Evolutionary conservation across 2,113 vertebrate species (phyloP).

Genomic region (Cyanocitta stelleri): DNA sequence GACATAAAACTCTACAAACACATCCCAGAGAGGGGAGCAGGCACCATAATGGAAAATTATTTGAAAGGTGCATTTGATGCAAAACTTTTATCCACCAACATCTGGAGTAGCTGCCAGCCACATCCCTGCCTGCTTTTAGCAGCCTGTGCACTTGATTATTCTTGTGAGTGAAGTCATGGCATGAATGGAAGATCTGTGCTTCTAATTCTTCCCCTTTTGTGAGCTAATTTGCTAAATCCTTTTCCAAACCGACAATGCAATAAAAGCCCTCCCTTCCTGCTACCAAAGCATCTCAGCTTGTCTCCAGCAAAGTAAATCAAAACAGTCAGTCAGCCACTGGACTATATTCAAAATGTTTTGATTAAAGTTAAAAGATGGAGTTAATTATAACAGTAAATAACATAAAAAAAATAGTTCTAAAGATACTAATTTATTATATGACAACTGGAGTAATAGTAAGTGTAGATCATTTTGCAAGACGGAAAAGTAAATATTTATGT

Average conservation of each 20-base stretch:
- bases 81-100: neutral
- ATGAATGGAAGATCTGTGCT: neutral
- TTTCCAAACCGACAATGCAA: neutral
- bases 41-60: neutral
- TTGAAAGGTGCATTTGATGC: neutral
- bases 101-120: neutral
- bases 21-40: accelerated
- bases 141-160: neutral
- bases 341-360: neutral
- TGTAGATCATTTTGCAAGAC: neutral
- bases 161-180: neutral
- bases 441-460: neutral
- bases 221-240: neutral
- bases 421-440: neutral
- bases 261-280: neutral
- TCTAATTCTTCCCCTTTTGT: neutral
- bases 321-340: neutral
- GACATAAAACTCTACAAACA: neutral
- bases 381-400: neutral
- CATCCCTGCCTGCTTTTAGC: neutral
- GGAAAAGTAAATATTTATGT: neutral
- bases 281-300: neutral
- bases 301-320: neutral
- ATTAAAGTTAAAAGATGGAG: neutral
- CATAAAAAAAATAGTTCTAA: neutral